Conservation (phyloP, 2,113 vertebrate genomes). For the Sardina pilchardus region DNA sequence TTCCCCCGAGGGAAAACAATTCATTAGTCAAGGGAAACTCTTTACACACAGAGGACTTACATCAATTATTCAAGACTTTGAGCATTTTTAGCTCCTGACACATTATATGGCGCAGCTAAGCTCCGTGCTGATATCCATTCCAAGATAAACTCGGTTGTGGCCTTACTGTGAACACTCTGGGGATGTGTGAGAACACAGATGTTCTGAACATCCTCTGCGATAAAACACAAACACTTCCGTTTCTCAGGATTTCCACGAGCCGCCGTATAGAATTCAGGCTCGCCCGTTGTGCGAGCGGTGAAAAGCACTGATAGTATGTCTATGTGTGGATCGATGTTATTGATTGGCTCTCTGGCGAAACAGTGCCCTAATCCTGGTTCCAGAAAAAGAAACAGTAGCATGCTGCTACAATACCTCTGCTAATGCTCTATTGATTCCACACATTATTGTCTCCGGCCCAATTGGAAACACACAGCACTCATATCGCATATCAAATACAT, state of each 20-base stretch:
- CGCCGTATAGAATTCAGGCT: background rate
- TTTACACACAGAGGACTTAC: background rate
- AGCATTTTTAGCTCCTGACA: slow-evolving; percentile 45
- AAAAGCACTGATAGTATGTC: background rate
- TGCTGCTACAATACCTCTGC: too few relatives aligned
- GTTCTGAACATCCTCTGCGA: slow-evolving; percentile 32
- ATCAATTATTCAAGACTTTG: background rate
- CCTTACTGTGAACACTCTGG: slow-evolving; percentile 33
- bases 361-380: background rate
- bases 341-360: background rate
- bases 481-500: background rate
- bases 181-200: slow-evolving; percentile 49
- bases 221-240: slow-evolving; percentile 26
- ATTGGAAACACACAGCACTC: background rate
- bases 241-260: background rate
- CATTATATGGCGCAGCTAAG: slow-evolving; percentile 46
- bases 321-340: background rate
- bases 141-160: slow-evolving; percentile 47
- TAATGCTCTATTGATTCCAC: background rate
- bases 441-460: background rate
- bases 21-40: background rate
- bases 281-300: background rate
- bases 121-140: slow-evolving; percentile 39
- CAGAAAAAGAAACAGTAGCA: background rate
- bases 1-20: background rate